Conservation (phyloP, 2,113 vertebrate genomes). For the Tilapia sparmanii region DNA sequence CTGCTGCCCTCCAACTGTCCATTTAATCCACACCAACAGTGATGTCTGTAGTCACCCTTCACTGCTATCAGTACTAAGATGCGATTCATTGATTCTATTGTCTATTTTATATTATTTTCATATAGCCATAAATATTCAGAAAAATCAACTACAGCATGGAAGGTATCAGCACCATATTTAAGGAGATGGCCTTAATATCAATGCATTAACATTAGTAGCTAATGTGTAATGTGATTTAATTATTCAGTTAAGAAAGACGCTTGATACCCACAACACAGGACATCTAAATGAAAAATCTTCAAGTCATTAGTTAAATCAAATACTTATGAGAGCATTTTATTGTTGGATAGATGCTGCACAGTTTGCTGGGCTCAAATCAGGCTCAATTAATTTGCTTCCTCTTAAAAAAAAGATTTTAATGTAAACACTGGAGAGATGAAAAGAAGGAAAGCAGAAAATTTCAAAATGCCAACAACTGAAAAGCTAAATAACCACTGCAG, state of each 20-base stretch:
- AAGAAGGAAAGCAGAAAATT: background rate
- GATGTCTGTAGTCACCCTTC: background rate
- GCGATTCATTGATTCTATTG: background rate
- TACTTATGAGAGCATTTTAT: background rate
- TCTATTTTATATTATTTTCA: background rate
- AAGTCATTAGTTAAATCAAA: background rate
- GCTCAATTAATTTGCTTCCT: background rate
- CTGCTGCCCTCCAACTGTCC: slow-evolving; percentile 62
- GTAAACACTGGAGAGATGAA: slow-evolving; percentile 9
- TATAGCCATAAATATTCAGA: background rate
- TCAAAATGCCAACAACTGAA: background rate
- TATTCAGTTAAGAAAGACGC: background rate
- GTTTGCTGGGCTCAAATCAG: background rate
- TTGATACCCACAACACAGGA: rapidly evolving
- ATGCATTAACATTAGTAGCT: background rate
- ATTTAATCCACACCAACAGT: background rate
- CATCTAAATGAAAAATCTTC: background rate
- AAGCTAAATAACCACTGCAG: slow-evolving; percentile 10
- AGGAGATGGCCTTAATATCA: background rate
- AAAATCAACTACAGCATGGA: background rate
- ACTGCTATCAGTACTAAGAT: background rate
- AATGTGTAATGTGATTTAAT: background rate
- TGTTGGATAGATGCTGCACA: background rate
- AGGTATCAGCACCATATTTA: background rate
- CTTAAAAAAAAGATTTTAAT: slow-evolving; percentile 15